Evolutionary conservation across 1,140 invertebrate genomes (phyloP), one percentile per base, ranked within the genome.

Genomic region (Drosophila kepulauana): DNA sequence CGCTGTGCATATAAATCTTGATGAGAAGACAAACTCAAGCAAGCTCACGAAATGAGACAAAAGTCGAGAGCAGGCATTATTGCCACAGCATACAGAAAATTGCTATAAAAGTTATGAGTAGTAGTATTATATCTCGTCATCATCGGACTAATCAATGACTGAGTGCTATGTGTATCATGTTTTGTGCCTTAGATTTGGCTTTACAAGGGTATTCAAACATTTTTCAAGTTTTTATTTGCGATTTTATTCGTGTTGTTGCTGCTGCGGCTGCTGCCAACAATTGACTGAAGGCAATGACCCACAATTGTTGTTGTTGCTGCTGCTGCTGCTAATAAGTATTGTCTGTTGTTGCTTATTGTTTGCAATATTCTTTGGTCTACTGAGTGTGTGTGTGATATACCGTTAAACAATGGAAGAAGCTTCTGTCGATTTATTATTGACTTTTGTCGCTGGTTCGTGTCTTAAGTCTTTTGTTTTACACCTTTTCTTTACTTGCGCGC

Each of bases 381-480:
- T 52, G 20, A 25, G 20, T 54, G 1, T 48, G n/a, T 13, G n/a
- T 35, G 68, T 64, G 41, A 38, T 75, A 16, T 75, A 57, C 49
- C 51, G 65, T 57, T 69, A 46, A 61, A 74, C 64, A 68, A 59
- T 62, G 43, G 49, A 41, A 74, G 48, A 54, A 52, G 51, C 68
- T 48, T 67, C 46, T 67, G 70, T 25, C 46, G 52, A 63, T 41
- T 35, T 57, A 66, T 35, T 57, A 66, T 66, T 59, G 46, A 59
- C 70, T 52, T 25, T 49, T 69, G 52, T 78, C 72, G 57, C 63
- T 77, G 73, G 84, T 89, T 85, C 41, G 79, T 77, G 78, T 43
- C 78, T 75, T 70, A 67, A 78, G 78, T 78, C 78, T 66, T 78
- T 80, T 78, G 78, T 70, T 41, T 57, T 41, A n/a, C 59, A 51